These are phyloP conservation scores for Liparis tanakae DNA, from an alignment of 2,797 vertebrate species.

Conservation along the genomic window DNA sequence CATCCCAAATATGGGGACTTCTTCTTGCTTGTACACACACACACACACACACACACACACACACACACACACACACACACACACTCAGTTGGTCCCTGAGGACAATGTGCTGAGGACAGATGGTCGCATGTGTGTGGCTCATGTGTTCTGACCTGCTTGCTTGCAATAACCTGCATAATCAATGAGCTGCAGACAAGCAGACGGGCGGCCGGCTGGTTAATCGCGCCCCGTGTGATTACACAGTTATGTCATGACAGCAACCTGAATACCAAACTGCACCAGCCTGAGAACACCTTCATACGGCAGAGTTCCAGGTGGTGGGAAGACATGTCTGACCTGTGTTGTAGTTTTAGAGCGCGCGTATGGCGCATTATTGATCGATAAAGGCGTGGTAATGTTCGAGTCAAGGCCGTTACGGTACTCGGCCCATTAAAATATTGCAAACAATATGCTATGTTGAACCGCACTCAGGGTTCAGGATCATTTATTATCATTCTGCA, in stretches of 20 bases:
- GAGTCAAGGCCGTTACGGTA: not conserved
- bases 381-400: not conserved
- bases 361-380: not conserved
- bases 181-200: slow-evolving; percentile 22
- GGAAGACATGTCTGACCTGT: not conserved
- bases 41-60: slow-evolving; percentile 22
- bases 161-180: slow-evolving; percentile 63
- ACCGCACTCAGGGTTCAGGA: not conserved
- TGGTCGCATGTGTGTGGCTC: slow-evolving; percentile 41
- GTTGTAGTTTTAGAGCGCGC: not conserved
- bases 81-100: slow-evolving; percentile 32
- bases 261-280: not conserved
- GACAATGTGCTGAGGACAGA: slow-evolving; percentile 53
- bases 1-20: not conserved
- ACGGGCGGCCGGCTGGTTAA: slow-evolving; percentile 17
- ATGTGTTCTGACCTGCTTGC: slow-evolving; percentile 10
- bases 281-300: not conserved
- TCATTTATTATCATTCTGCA: not conserved
- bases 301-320: not conserved
- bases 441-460: not conserved
- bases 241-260: not conserved
- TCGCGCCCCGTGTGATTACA: slow-evolving; percentile 6
- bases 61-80: slow-evolving; percentile 24
- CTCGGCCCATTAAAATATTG: not conserved
- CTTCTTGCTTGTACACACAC: not conserved